These are phyloP conservation scores for Mustela nigripes DNA, from an alignment of 2,113 vertebrate species.

Conservation along the genomic window DNA sequence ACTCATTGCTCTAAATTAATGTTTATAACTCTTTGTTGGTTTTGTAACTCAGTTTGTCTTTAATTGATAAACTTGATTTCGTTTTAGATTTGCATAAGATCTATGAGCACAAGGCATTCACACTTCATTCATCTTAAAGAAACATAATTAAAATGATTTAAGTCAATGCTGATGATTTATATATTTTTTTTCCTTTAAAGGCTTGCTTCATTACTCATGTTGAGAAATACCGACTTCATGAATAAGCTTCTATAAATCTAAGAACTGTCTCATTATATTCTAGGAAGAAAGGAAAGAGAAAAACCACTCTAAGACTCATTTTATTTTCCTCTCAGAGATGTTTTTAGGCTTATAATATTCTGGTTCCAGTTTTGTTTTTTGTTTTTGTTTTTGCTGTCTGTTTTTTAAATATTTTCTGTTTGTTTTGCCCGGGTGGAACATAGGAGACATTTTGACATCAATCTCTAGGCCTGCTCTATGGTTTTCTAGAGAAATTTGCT, in stretches of 20 bases:
- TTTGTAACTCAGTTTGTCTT: constrained; percentile 38
- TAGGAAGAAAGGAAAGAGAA: neutral
- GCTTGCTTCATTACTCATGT: constrained; percentile 19
- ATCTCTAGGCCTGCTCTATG: neutral
- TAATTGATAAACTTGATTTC: constrained; percentile 53
- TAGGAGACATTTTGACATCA: constrained; percentile 9
- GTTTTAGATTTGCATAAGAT: constrained; percentile 36
- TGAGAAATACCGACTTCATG: constrained; percentile 39
- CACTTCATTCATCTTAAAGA: constrained; percentile 18
- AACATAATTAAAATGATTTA: constrained; percentile 54
- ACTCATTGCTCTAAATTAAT: neutral
- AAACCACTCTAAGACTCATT: neutral
- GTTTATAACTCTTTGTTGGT: constrained; percentile 13
- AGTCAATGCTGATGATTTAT: neutral
- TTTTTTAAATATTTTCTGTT: neutral
- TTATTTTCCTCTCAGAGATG: constrained; percentile 21
- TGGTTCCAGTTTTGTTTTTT: neutral
- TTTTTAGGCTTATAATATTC: constrained; percentile 8
- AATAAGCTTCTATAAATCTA: neutral
- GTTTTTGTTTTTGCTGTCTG: neutral
- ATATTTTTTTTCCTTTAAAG: constrained; percentile 50
- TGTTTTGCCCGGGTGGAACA: constrained; percentile 38
- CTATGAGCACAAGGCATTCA: neutral
- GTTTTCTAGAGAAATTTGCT: constrained; percentile 5
- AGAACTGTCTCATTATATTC: neutral